Base-by-base conservation (phyloP, 2,888 invertebrate species). In the Cataglyphis cursor region DNA sequence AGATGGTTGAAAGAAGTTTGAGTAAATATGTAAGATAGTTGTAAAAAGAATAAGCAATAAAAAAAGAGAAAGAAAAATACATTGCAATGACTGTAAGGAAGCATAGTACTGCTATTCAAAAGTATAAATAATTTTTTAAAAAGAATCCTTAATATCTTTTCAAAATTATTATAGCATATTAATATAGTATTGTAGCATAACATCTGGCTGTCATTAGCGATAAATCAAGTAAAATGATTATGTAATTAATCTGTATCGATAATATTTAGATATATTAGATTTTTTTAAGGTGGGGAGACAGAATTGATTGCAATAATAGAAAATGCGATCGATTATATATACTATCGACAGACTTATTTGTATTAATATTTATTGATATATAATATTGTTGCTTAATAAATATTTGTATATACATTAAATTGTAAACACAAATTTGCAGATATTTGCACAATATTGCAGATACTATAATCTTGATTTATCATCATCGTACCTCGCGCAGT, bases 351-450 rank as follows among this genome's bases (percentile, higher is more conserved):
- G 15, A n/a, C 8, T 51, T n/a, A 51, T 51, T 51, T 51, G 8
- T 51, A 51, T 51, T 9, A 6, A 51, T 51, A 51, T 48, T 48
- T 18, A 48, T 51, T 51, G 8, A n/a, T 38, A 38, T 41, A 64
- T 15, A n/a, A 12, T n/a, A 15, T 38, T 38, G 6, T 35, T 38
- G 24, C 72, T 61, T 73, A 73, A 73, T 28, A 38, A 24, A 10
- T 41, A 73, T 73, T 12, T 73, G 59, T 41, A 61, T 73, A 28
- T n/a, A 73, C 41, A 59, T 64, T 64, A 61, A 59, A 12, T 61
- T 41, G n/a, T 9, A 73, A 73, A 73, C 57, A n/a, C 3, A 41
- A 38, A 51, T 5, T n/a, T n/a, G n/a, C n/a, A n/a, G n/a, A n/a
- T n/a, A n/a, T n/a, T n/a, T n/a, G n/a, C n/a, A n/a, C n/a, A n/a